phyloP scores from a whole-genome alignment of 2,113 vertebrate genomes.

The Sinosuthora webbiana region DNA sequence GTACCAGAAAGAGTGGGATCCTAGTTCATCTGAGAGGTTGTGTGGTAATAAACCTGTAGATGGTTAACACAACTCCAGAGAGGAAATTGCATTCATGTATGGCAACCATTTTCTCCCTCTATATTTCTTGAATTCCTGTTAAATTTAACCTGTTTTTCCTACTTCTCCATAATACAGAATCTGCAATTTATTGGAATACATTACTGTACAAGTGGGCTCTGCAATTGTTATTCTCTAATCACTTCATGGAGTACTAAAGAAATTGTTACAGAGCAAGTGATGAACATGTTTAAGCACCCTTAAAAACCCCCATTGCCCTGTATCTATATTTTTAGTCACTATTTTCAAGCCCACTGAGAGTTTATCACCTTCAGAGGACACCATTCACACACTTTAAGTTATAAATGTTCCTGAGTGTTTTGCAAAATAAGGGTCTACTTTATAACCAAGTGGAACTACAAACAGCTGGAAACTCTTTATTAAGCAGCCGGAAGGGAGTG shows the following conservation, averaged over 20 bases:
- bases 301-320: background rate
- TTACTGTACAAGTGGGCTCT: background rate
- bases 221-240: background rate
- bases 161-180: background rate
- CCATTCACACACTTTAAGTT: background rate
- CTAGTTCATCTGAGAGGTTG: background rate
- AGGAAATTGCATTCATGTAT: background rate
- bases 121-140: background rate
- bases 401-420: background rate
- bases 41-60: background rate
- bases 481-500: constrained; percentile 20
- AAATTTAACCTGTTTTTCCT: background rate
- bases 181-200: background rate
- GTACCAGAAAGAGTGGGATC: background rate
- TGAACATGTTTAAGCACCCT: background rate
- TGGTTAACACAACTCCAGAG: background rate
- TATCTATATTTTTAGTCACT: background rate
- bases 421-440: background rate
- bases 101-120: background rate
- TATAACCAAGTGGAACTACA: background rate
- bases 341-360: background rate
- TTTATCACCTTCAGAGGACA: background rate
- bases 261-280: background rate
- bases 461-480: constrained; percentile 41
- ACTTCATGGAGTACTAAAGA: background rate